Conservation (phyloP, 35 echinoderm and acorn worm species). For the Hemicentrotus pulcherrimus region DNA sequence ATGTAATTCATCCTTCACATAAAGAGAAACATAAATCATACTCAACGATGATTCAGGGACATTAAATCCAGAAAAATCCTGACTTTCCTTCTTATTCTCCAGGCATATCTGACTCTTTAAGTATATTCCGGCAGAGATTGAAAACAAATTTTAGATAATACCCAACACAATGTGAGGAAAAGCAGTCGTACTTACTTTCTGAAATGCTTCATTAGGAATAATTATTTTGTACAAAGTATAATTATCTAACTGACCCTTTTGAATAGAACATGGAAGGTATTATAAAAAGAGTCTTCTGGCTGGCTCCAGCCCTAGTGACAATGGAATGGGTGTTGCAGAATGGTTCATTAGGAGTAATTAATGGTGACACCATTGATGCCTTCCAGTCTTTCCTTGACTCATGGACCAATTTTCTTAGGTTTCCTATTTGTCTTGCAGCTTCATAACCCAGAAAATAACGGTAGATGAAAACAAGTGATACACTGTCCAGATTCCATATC, state of each 20-base stretch:
- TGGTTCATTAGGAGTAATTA: slow-evolving; percentile 2
- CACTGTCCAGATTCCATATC: slow-evolving; percentile 31
- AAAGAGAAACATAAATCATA: neutral
- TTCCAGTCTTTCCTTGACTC: slow-evolving; percentile 41
- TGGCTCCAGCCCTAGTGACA: neutral
- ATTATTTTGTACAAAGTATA: neutral
- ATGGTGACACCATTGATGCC: slow-evolving; percentile 4
- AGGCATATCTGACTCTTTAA: neutral
- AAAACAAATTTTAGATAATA: neutral
- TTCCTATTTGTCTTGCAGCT: slow-evolving; percentile 28
- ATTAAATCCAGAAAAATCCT: neutral
- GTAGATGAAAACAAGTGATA: neutral
- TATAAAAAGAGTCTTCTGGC: neutral
- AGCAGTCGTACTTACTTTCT: neutral
- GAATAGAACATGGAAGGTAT: neutral
- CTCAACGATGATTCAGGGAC: neutral
- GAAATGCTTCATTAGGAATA: neutral
- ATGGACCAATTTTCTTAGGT: slow-evolving; percentile 20
- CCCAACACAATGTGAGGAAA: neutral
- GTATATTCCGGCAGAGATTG: neutral
- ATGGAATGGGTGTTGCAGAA: slow-evolving; percentile 15
- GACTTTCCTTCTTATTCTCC: neutral
- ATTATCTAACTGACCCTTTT: neutral
- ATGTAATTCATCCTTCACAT: slow-evolving; percentile 3
- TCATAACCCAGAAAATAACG: neutral